Evolutionary conservation across 2,888 invertebrate genomes (phyloP), one percentile per base, ranked within the genome.

Genomic region (Noctua comes): DNA sequence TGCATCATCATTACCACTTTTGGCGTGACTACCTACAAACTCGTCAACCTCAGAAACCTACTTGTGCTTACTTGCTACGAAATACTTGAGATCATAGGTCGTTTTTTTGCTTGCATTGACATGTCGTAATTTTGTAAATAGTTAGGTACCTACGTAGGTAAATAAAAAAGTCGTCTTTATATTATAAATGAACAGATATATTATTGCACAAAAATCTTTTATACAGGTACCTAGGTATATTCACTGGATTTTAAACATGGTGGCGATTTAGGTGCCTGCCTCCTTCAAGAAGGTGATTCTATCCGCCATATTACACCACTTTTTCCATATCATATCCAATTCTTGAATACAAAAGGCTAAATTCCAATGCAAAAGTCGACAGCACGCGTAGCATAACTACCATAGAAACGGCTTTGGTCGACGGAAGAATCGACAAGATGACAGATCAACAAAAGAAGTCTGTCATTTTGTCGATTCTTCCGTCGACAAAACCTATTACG

Each of bases 1-100:
- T 81, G 85, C 82, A 86, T 86, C 86, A 82, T 69, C 76, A 66
- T 81, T 77, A 48, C 89, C 88, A 78, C 68, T 88, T 87, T 86
- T 86, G 88, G 87, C 13, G 27, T 85, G 85, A 81, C 83, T 82
- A 70, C 77, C 82, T 82, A 73, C 76, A 57, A 40, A 0, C 40
- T 40, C 7, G 40, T 40, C 40, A 40, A 76, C 77, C 73, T 77
- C 76, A 70, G 68, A 46, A 59, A 79, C 36, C 24, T 18, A 65
- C 69, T 59, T 66, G 74, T 57, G 54, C 7, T 6, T 31, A 54
- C 51, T 54, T 72, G 80, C 27, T 73, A 48, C 16, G 36, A 48
- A 68, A 54, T 21, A 68, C n/a, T 27, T 54, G 40, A 18, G 54
- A 46, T 40, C 43, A 75, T 54, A 75, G 82, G 66, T 74, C 18